Evolutionary conservation across 2,888 invertebrate species (phyloP).

Genomic region (Griposia aprilina): DNA sequence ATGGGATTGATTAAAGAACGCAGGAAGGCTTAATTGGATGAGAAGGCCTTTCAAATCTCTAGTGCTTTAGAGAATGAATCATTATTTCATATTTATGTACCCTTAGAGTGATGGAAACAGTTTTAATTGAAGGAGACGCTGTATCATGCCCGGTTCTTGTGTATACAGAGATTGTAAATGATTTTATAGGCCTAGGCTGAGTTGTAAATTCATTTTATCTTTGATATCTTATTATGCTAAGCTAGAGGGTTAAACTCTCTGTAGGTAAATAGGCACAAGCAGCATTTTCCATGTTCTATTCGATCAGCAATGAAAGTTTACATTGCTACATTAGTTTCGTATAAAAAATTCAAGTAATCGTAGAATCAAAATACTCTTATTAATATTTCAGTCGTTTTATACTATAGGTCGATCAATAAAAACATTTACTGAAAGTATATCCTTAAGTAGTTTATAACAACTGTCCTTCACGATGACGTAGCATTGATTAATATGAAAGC

Average conservation of each 20-base stretch:
- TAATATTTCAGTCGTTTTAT: constrained; percentile 14
- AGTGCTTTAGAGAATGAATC: constrained; percentile 58
- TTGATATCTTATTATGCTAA: constrained; percentile 11
- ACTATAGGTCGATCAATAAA: constrained; percentile 23
- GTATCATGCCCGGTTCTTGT: constrained; percentile 12
- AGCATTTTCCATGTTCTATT: neutral
- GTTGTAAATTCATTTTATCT: constrained; percentile 9
- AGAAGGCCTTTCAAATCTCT: constrained; percentile 62
- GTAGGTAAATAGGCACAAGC: neutral
- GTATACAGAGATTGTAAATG: constrained; percentile 30
- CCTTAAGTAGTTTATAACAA: constrained; percentile 25
- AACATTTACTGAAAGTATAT: constrained; percentile 8
- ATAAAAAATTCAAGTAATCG: constrained; percentile 23
- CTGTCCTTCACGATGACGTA: constrained; percentile 58
- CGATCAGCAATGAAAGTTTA: neutral
- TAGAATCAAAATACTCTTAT: neutral
- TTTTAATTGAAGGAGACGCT: constrained; percentile 35
- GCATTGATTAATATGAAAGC: constrained; percentile 78
- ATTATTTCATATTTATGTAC: constrained; percentile 64
- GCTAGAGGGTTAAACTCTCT: neutral
- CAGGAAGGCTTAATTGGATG: constrained; percentile 70
- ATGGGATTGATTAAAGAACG: constrained; percentile 69
- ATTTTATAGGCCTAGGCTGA: neutral
- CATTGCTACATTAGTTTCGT: neutral
- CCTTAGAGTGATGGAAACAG: constrained; percentile 25